A percentile compares a stretch with the other conserved stretches of the same genome.
Evolutionary conservation across 2,888 invertebrate species (phyloP).

Genomic region (Steromphala cineraria): DNA sequence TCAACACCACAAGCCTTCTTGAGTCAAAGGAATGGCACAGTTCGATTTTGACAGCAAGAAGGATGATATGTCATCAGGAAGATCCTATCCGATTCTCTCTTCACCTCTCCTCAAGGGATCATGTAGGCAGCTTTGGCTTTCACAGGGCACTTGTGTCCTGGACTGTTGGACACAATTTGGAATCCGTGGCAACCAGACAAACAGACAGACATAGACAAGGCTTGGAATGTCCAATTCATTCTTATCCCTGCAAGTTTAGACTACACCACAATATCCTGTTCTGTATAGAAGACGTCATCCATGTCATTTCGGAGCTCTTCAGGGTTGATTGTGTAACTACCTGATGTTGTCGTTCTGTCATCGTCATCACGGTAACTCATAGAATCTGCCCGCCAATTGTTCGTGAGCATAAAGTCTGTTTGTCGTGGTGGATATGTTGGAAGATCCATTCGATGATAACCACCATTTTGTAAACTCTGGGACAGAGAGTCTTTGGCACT

Average conservation of each 20-base stretch:
- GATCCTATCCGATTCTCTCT: too few relatives aligned
- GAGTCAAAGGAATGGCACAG: too few relatives aligned
- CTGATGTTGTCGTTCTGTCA: conserved; percentile 38
- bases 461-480: not conserved
- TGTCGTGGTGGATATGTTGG: not conserved
- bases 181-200: conserved; percentile 1
- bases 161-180: not conserved
- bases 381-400: conserved; percentile 11
- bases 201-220: conserved; percentile 9
- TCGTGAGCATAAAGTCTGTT: not conserved
- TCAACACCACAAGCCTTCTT: too few relatives aligned
- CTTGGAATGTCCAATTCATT: not conserved
- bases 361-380: conserved; percentile 35
- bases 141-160: not conserved
- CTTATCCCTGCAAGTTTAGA: not conserved
- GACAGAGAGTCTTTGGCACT: not conserved
- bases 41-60: too few relatives aligned
- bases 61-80: too few relatives aligned
- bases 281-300: conserved; percentile 31
- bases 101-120: too few relatives aligned
- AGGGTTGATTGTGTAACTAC: conserved; percentile 41
- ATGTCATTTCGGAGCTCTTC: conserved; percentile 42
- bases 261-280: conserved; percentile 30
- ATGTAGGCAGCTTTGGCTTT: conserved; percentile 12
- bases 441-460: conserved; percentile 8